phyloP scores from a whole-genome alignment of 2,888 invertebrate genomes.

The Omphaloscelis lunosa region DNA sequence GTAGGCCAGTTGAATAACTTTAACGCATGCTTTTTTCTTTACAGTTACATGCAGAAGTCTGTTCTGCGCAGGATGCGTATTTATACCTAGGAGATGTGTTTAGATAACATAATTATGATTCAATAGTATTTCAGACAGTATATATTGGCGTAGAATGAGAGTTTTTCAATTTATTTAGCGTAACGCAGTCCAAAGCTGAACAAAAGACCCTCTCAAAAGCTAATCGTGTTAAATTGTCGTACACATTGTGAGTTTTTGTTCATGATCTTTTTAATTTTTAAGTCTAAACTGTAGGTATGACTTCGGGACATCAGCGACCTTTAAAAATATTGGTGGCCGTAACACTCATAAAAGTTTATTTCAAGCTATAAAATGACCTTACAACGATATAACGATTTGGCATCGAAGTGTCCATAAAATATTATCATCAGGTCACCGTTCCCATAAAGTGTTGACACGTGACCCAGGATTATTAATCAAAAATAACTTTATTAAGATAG shows the following conservation, averaged over 20 bases:
- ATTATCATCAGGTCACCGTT: slow-evolving; percentile 68
- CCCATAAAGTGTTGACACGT: slow-evolving; percentile 68
- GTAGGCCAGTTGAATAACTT: slow-evolving; percentile 10
- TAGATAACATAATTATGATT: not conserved
- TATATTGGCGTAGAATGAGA: not conserved
- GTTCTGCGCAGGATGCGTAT: not conserved
- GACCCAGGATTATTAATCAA: slow-evolving; percentile 64
- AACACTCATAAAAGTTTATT: slow-evolving; percentile 51
- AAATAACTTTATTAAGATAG: not conserved
- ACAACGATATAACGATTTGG: slow-evolving; percentile 54
- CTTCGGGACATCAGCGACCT: slow-evolving; percentile 18
- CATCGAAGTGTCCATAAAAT: slow-evolving; percentile 68
- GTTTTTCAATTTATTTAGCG: not conserved
- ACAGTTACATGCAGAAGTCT: not conserved
- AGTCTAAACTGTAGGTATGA: not conserved
- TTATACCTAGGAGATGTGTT: not conserved
- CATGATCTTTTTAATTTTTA: too few species aligned
- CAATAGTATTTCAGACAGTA: too few species aligned
- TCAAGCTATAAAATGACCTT: slow-evolving; percentile 47
- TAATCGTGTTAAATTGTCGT: not conserved
- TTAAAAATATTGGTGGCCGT: slow-evolving; percentile 44
- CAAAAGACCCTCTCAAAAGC: not conserved
- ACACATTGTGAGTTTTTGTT: not conserved
- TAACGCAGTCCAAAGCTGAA: not conserved
- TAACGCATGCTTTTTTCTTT: not conserved